Conservation (phyloP, 1,140 invertebrate species). For the Frieseomelitta varia region DNA sequence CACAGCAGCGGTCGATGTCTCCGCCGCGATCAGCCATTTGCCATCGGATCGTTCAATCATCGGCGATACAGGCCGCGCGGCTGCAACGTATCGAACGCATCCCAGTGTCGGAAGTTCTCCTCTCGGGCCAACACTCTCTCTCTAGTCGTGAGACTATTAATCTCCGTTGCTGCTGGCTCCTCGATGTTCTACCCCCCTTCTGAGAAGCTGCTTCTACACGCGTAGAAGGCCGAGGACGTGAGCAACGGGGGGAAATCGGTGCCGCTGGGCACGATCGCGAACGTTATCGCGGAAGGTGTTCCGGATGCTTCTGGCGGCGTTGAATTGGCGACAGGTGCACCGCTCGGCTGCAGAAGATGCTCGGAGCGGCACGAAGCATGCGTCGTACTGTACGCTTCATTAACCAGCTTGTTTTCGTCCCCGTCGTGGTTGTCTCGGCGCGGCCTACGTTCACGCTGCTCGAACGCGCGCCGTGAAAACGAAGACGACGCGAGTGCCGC, state of each 20-base stretch:
- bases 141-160: conserved; percentile 59
- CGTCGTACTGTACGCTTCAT: conserved; percentile 61
- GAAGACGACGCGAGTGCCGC: conserved; percentile 1
- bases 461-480: not conserved
- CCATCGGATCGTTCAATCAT: conserved; percentile 62
- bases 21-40: conserved; percentile 22
- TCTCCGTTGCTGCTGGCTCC: conserved; percentile 39
- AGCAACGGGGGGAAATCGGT: not conserved
- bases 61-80: conserved; percentile 12
- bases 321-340: conserved; percentile 54
- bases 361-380: conserved; percentile 9
- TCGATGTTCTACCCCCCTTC: conserved; percentile 45
- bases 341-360: conserved; percentile 15
- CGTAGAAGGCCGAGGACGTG: not conserved
- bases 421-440: conserved; percentile 15
- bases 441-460: not conserved
- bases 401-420: conserved; percentile 60
- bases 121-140: conserved; percentile 12
- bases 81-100: conserved; percentile 65
- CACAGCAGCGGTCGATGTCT: not conserved
- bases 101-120: conserved; percentile 58
- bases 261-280: conserved; percentile 42
- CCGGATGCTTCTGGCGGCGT: conserved; percentile 25
- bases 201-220: conserved; percentile 59
- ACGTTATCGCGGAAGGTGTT: conserved; percentile 64